These are phyloP conservation scores for Medauroidea extradentata DNA, from an alignment of 1,140 invertebrate species.

Conservation along the genomic window DNA sequence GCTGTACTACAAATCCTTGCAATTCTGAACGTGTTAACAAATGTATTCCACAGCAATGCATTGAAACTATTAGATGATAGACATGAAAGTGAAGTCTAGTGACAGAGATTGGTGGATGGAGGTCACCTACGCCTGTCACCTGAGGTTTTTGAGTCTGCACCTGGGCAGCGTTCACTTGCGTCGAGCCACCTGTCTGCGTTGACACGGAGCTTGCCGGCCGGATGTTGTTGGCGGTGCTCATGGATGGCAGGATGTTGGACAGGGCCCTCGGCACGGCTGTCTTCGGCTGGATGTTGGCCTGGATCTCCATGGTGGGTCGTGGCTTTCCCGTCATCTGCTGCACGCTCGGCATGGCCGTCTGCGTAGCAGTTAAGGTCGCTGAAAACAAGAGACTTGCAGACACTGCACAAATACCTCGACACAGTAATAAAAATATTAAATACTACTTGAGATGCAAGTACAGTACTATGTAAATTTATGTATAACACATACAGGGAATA, in stretches of 20 bases:
- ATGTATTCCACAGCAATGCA: no score
- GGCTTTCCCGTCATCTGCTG: conserved; percentile 19
- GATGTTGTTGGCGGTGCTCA: conserved; percentile 50
- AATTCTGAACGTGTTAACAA: no score
- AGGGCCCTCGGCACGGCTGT: conserved; percentile 38
- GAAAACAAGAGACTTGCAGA: no score
- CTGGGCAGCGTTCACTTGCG: conserved; percentile 25
- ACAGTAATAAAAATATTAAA: no score
- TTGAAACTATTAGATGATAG: no score
- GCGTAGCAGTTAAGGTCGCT: conserved; percentile 39
- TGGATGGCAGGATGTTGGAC: conserved; percentile 63
- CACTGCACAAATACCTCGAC: no score
- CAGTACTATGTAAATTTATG: no score
- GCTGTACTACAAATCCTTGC: no score
- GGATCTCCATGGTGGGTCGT: conserved; percentile 23
- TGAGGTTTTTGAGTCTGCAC: conserved; percentile 24
- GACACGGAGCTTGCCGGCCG: conserved; percentile 71
- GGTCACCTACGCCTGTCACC: neutral
- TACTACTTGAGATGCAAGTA: no score
- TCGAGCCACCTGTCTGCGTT: conserved; percentile 66
- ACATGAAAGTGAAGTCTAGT: no score
- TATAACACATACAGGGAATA: no score
- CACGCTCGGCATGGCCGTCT: conserved; percentile 4
- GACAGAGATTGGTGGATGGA: no score
- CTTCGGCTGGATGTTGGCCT: conserved; percentile 30